Conservation (phyloP, 2,797 vertebrate species). For the Moxostoma hubbsi region DNA sequence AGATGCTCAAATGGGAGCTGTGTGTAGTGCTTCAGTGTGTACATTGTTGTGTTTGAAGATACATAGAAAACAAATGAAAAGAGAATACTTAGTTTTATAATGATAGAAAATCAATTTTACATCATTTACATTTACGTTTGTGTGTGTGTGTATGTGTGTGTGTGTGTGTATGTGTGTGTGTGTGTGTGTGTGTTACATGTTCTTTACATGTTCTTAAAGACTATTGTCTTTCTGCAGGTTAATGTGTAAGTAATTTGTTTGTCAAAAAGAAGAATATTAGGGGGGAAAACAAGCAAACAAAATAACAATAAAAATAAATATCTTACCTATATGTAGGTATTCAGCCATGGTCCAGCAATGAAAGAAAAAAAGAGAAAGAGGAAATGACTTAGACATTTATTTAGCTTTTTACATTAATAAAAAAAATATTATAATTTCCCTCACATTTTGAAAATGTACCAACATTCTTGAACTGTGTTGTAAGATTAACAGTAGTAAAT, state of each 20-base stretch:
- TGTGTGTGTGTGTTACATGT: too few relatives aligned
- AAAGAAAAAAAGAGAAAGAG: neutral
- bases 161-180: too few relatives aligned
- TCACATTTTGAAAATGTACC: neutral
- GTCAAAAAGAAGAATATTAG: too few relatives aligned
- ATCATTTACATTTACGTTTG: too few relatives aligned
- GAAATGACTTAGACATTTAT: too few relatives aligned
- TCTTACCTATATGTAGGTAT: conserved; percentile 40
- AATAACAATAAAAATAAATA: neutral
- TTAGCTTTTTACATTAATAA: neutral
- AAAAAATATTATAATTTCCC: neutral
- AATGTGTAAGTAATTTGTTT: neutral
- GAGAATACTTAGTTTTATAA: neutral
- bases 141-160: too few relatives aligned
- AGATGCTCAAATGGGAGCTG: neutral
- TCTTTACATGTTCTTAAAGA: too few relatives aligned
- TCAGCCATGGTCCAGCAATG: neutral
- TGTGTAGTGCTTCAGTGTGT: neutral
- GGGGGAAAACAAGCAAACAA: neutral
- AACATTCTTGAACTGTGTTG: too few relatives aligned
- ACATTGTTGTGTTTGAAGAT: too few relatives aligned
- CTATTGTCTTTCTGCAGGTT: neutral
- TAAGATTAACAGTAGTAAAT: too few relatives aligned
- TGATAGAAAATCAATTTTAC: neutral
- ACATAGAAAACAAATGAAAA: too few relatives aligned